Conservation (phyloP, 2,113 vertebrate species). For the Tupaia chinensis region DNA sequence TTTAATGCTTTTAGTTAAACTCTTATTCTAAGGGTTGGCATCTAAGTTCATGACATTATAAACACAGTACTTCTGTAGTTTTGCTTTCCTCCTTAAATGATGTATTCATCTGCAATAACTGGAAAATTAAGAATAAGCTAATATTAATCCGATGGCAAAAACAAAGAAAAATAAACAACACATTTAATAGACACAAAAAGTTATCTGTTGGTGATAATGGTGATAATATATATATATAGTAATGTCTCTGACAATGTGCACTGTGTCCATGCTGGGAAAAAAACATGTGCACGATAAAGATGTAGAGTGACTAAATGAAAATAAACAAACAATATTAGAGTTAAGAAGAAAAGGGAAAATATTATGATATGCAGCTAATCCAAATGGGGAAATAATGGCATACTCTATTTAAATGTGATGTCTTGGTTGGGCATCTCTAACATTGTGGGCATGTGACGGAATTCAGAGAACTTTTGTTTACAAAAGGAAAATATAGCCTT, state of each 20-base stretch:
- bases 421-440: neutral
- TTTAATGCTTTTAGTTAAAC: constrained; percentile 41
- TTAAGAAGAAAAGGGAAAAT: too few species aligned
- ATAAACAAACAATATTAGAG: too few species aligned
- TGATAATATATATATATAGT: too few species aligned
- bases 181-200: too few species aligned
- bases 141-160: neutral
- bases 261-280: too few species aligned
- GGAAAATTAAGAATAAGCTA: neutral
- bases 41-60: neutral
- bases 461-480: constrained; percentile 53
- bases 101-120: constrained; percentile 22
- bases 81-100: constrained; percentile 21
- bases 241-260: too few species aligned
- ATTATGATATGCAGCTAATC: neutral
- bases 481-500: neutral
- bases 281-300: too few species aligned
- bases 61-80: neutral
- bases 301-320: too few species aligned
- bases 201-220: too few species aligned
- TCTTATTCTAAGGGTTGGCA: constrained; percentile 36
- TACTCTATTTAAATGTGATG: neutral
- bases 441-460: neutral
- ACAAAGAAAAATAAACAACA: too few species aligned
- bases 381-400: neutral